phyloP scores from a whole-genome alignment of 1,140 invertebrate genomes.

The Drosophila willistoni region DNA sequence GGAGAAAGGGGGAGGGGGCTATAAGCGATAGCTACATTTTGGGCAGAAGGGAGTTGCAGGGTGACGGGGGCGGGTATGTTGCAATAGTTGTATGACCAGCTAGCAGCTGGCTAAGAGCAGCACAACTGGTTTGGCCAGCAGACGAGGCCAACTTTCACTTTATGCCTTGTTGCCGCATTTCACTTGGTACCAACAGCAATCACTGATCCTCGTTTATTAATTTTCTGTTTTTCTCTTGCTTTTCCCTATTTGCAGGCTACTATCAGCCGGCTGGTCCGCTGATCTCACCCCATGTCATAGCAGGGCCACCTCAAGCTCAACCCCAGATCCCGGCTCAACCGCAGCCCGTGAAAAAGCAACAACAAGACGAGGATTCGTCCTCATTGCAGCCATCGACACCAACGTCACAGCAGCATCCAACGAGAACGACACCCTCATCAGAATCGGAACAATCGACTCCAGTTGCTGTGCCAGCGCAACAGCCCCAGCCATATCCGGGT shows the following conservation, averaged over 20 bases:
- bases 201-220: conserved; percentile 10
- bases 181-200: conserved; percentile 34
- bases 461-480: conserved; percentile 79
- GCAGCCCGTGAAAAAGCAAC: conserved; percentile 49
- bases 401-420: conserved; percentile 38
- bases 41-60: background rate
- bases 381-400: conserved; percentile 46
- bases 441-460: conserved; percentile 25
- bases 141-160: conserved; percentile 70
- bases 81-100: conserved; percentile 72
- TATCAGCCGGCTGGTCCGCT: conserved; percentile 94
- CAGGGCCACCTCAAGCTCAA: conserved; percentile 77
- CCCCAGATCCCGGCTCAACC: conserved; percentile 32
- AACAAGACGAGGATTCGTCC: conserved; percentile 63
- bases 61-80: conserved; percentile 12
- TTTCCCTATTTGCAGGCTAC: conserved; percentile 87
- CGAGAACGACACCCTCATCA: conserved; percentile 70
- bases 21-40: background rate
- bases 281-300: conserved; percentile 88
- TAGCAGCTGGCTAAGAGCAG: conserved; percentile 57
- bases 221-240: background rate
- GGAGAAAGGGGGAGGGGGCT: background rate
- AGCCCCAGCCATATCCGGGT: conserved; percentile 83
- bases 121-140: conserved; percentile 66
- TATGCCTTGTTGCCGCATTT: conserved; percentile 73